A percentile compares a stretch with the other conserved stretches of the same genome.
Conservation (phyloP, 2,797 vertebrate genomes). For the Euphonia xanthogaster region DNA sequence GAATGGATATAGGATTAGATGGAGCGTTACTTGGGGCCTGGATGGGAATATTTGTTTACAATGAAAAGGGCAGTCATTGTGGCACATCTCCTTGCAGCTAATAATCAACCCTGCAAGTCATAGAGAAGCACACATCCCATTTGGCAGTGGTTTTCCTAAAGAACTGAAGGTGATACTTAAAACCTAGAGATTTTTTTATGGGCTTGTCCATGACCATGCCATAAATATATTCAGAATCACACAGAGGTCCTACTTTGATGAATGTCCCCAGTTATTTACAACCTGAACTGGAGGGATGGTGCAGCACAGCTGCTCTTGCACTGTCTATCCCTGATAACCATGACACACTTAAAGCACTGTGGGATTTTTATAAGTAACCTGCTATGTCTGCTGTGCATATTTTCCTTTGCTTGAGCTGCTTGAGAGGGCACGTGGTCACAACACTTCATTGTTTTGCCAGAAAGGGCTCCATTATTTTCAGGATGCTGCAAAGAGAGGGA, state of each 20-base stretch:
- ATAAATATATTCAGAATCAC: not conserved
- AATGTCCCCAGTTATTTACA: not conserved
- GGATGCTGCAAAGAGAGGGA: not conserved
- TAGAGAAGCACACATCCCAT: not conserved
- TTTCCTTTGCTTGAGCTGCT: not conserved
- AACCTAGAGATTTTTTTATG: not conserved
- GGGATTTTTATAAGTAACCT: not conserved
- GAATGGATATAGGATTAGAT: not conserved
- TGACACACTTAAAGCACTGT: not conserved
- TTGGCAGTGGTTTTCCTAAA: not conserved
- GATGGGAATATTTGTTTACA: slow-evolving; percentile 8
- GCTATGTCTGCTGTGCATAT: not conserved
- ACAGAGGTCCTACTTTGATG: not conserved
- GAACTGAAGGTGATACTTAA: not conserved
- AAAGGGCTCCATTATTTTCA: not conserved
- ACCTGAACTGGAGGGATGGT: not conserved
- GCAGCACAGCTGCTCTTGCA: not conserved
- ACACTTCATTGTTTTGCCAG: not conserved
- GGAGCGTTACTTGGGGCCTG: not conserved
- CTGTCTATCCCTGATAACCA: not conserved
- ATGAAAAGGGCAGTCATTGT: not conserved
- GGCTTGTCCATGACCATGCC: not conserved
- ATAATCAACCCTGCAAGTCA: not conserved
- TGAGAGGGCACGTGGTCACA: not conserved
- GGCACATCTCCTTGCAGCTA: not conserved